Evolutionary conservation across 2,797 vertebrate species (phyloP).

Genomic region (Capromys pilorides): DNA sequence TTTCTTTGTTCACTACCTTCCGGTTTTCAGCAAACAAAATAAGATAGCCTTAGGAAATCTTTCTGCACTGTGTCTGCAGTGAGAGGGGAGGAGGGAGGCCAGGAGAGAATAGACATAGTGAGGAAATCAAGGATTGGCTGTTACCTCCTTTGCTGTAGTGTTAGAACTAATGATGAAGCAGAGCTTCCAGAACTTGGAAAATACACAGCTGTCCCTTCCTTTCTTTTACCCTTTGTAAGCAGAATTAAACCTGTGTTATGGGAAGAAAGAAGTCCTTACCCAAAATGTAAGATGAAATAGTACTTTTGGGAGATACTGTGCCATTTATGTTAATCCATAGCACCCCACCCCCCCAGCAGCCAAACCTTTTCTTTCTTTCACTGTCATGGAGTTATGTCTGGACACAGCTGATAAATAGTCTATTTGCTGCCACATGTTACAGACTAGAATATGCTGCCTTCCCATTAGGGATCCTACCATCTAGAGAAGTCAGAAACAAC

Average conservation of each 20-base stretch:
- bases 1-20: not conserved
- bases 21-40: conserved; percentile 2
- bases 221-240: not conserved
- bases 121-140: not conserved
- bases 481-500: not conserved
- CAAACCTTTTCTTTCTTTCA: not conserved
- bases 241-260: not conserved
- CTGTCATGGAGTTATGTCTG: not conserved
- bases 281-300: not conserved
- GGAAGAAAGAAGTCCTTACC: not conserved
- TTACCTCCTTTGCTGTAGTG: not conserved
- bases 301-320: not conserved
- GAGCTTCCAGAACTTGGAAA: not conserved
- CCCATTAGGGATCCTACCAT: not conserved
- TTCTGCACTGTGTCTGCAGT: not conserved
- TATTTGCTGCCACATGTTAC: not conserved
- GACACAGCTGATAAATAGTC: not conserved
- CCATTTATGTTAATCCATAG: not conserved
- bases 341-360: not conserved
- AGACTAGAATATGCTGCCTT: not conserved
- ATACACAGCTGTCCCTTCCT: too few relatives aligned
- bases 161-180: not conserved
- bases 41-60: not conserved
- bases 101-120: not conserved
- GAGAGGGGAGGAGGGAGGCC: not conserved